A percentile compares a stretch with the other conserved stretches of the same genome.
Conservation (phyloP, 1,140 invertebrate species). For the Conus betulinus region DNA sequence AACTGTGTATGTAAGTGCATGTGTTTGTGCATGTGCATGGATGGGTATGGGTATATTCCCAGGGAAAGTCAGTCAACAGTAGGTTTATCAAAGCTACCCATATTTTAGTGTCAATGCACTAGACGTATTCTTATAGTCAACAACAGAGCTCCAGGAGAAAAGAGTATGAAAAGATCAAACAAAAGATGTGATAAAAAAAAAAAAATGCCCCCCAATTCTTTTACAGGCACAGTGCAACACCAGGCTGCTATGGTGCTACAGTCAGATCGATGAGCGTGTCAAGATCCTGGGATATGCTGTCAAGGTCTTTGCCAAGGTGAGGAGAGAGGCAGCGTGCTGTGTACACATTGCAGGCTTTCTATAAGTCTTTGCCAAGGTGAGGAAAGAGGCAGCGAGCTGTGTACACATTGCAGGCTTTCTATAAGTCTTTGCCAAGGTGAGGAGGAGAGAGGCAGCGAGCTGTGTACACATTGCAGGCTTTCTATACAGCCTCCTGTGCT, state of each 20-base stretch:
- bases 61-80: too few relatives aligned
- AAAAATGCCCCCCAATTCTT: not conserved
- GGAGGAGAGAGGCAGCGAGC: too few relatives aligned
- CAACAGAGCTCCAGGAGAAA: too few relatives aligned
- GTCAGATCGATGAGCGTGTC: slow-evolving; percentile 79
- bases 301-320: slow-evolving; percentile 80
- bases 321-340: not conserved
- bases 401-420: too few relatives aligned
- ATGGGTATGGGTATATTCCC: not conserved
- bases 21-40: not conserved
- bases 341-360: too few relatives aligned
- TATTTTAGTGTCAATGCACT: too few relatives aligned
- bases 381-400: not conserved
- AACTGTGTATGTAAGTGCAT: not conserved
- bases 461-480: too few relatives aligned
- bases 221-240: slow-evolving; percentile 79
- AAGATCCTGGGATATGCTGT: slow-evolving; percentile 79
- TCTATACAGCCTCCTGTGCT: too few relatives aligned
- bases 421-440: too few relatives aligned
- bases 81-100: too few relatives aligned
- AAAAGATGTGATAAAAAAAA: not conserved
- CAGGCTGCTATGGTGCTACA: slow-evolving; percentile 77
- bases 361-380: slow-evolving; percentile 80
- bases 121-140: too few relatives aligned
- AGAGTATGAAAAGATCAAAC: too few relatives aligned